These are phyloP conservation scores for Elaphurus davidianus DNA, from an alignment of 2,113 vertebrate species.

Conservation along the genomic window DNA sequence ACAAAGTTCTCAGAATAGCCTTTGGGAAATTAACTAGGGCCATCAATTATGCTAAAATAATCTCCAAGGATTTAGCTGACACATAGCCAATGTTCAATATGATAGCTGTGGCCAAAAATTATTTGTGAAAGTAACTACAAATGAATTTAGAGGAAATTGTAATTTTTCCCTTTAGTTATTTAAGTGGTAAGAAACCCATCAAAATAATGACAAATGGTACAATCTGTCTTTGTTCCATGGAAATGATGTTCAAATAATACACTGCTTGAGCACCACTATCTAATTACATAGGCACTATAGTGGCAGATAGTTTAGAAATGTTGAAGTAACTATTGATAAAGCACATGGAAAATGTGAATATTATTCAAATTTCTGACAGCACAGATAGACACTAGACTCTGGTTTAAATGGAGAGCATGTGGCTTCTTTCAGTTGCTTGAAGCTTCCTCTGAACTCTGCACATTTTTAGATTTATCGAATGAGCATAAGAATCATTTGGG, in stretches of 20 bases:
- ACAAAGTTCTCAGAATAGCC: background rate
- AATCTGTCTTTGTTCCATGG: background rate
- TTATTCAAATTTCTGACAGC: constrained; percentile 44
- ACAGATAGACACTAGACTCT: constrained; percentile 6
- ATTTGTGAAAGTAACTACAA: constrained; percentile 38
- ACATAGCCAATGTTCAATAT: constrained; percentile 4
- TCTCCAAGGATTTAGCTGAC: constrained; percentile 30
- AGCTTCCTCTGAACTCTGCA: background rate
- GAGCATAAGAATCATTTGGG: background rate
- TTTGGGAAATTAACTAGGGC: constrained; percentile 38
- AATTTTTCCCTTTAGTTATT: constrained; percentile 8
- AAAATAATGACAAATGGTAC: constrained; percentile 33
- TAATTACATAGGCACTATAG: constrained; percentile 29
- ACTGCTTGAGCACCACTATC: background rate
- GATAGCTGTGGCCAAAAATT: constrained; percentile 10
- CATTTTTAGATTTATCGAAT: background rate
- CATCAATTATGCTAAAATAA: constrained; percentile 2
- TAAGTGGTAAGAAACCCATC: constrained; percentile 29
- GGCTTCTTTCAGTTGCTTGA: background rate
- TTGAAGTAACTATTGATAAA: constrained; percentile 43
- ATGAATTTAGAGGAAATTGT: constrained; percentile 40
- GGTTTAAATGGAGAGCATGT: background rate
- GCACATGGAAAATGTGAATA: constrained; percentile 23
- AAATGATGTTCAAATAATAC: constrained; percentile 39
- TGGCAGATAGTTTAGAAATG: constrained; percentile 33